A percentile compares a stretch with the other conserved stretches of the same genome.
Conservation (phyloP, 2,797 vertebrate genomes). For the Hydrocynus forskahlii region DNA sequence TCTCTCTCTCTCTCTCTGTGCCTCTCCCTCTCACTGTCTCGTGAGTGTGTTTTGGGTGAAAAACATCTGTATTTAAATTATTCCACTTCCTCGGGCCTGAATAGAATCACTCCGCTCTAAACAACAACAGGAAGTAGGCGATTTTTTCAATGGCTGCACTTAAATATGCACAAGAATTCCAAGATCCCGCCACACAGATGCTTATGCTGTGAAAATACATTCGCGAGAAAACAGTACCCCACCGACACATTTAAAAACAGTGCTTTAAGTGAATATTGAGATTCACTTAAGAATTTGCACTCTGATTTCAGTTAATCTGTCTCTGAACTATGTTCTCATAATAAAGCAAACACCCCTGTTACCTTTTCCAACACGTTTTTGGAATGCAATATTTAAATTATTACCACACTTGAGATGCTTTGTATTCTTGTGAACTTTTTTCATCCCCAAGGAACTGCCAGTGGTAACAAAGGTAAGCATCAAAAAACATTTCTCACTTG, state of each 20-base stretch:
- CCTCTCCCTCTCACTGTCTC: constrained; percentile 56
- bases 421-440: too few relatives aligned
- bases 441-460: too few relatives aligned
- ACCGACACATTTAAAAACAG: constrained; percentile 59
- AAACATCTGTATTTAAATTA: constrained; percentile 87
- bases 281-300: constrained; percentile 9
- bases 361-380: too few relatives aligned
- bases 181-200: constrained; percentile 66
- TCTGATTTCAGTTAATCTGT: neutral
- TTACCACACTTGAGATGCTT: too few relatives aligned
- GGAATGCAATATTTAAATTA: too few relatives aligned
- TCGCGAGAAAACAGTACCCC: constrained; percentile 6
- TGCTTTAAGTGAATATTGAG: constrained; percentile 6
- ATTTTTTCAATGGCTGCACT: constrained; percentile 81
- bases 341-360: neutral
- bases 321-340: neutral
- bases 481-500: too few relatives aligned
- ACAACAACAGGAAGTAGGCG: constrained; percentile 84
- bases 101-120: constrained; percentile 80
- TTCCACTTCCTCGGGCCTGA: constrained; percentile 82
- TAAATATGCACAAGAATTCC: constrained; percentile 74
- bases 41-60: constrained; percentile 80
- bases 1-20: constrained; percentile 13
- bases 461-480: too few relatives aligned
- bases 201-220: constrained; percentile 63